Evolutionary conservation across 1,140 invertebrate genomes (phyloP).

Genomic region (Lethocerus indicus): DNA sequence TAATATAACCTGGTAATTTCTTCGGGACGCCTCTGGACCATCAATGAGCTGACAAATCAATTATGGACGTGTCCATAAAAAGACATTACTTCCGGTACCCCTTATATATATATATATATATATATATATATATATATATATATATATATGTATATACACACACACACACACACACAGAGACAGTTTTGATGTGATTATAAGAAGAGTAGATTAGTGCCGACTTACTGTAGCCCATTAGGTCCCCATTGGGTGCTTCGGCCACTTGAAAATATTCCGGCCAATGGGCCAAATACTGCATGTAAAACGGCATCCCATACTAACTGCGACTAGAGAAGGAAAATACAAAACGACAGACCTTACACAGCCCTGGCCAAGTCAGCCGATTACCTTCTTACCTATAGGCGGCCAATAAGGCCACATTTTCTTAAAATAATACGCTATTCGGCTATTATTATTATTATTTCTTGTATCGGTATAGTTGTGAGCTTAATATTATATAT

Average conservation of each 20-base stretch:
- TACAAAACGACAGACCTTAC: neutral
- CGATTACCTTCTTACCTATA: neutral
- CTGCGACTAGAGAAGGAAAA: constrained; percentile 8
- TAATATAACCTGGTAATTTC: no score
- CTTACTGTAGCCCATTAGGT: constrained; percentile 98
- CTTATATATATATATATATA: constrained; percentile 4
- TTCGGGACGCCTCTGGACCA: no score
- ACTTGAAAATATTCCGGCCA: constrained; percentile 99
- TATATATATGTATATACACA: neutral
- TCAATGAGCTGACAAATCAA: no score
- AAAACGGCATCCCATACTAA: constrained; percentile 90
- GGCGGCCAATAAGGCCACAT: neutral
- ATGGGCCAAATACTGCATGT: constrained; percentile 92
- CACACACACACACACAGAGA: neutral
- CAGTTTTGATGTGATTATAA: neutral
- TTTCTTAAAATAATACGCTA: neutral
- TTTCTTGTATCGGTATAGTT: no score
- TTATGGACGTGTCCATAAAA: no score
- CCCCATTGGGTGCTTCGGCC: constrained; percentile 81
- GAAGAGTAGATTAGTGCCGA: constrained; percentile 18
- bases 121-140: neutral
- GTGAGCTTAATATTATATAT: no score
- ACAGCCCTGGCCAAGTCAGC: neutral
- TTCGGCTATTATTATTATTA: neutral
- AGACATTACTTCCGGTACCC: no score